phyloP scores from a whole-genome alignment of 2,113 vertebrate genomes.

The Cairina moschata region DNA sequence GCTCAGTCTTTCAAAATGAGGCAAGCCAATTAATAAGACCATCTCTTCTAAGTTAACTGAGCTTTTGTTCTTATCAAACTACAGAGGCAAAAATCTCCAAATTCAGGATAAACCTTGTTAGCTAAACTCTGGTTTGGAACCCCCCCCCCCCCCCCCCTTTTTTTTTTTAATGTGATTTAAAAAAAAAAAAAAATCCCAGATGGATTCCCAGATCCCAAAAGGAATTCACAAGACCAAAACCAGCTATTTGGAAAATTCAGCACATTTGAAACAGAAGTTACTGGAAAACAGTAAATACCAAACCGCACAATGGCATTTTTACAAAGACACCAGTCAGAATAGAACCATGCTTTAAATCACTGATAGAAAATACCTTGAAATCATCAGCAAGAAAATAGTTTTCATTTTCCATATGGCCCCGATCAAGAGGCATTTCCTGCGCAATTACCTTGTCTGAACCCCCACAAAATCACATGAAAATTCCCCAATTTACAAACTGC shows the following conservation, averaged over 20 bases:
- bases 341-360: not conserved
- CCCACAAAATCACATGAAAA: not conserved
- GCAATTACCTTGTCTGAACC: not conserved
- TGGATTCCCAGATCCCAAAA: not conserved
- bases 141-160: too few species aligned
- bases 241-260: not conserved
- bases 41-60: not conserved
- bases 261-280: not conserved
- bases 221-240: not conserved
- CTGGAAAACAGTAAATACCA: not conserved
- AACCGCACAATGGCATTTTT: not conserved
- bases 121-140: not conserved
- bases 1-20: not conserved
- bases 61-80: not conserved
- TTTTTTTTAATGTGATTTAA: not conserved
- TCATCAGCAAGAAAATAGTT: not conserved
- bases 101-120: not conserved
- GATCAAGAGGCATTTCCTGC: not conserved
- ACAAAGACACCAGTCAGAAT: slow-evolving; percentile 4
- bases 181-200: not conserved
- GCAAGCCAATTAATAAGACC: not conserved
- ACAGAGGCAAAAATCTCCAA: not conserved
- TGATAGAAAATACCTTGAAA: not conserved
- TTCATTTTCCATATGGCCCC: not conserved
- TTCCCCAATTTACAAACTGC: rapidly evolving